Evolutionary conservation across 2,113 vertebrate genomes (phyloP), one percentile per base, ranked within the genome.

Genomic region (Nothobranchius furzeri): DNA sequence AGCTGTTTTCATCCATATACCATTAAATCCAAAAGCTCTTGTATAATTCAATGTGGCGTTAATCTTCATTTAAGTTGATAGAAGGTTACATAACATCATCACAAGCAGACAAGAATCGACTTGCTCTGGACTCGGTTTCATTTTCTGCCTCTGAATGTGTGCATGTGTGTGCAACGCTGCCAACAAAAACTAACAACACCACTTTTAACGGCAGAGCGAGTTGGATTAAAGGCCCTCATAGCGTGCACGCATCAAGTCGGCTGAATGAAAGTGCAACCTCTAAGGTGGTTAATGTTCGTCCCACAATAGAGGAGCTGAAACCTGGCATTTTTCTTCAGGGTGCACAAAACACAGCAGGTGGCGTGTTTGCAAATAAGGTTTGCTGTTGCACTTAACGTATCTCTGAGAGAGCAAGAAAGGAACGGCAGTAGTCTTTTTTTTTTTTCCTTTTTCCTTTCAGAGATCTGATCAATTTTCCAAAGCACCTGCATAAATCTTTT

Each of bases 91-190:
- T 87, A 90, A 90, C 82, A 72, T 82, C 60, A 70, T 78, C 20
- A 68, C 81, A 85, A 81, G 73, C 76, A 83, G 62, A 83, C 82
- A 89, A 78, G 90, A 90, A 89, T 87, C 84, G 75, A 89, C 88
- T 87, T 84, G 87, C 82, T 74, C 65, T 70, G 70, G 75, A 86
- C 75, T 62, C 63, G 43, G 61, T 57, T 76, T 82, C 3, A 45
- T 14, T 47, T 43, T 56, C 0, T 48, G 3, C 17, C 20, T 58
- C 37, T 45, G 3, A 59, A 70, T 55, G 13, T 42, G 43, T 66
- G n/a, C 10, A 9, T 42, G 35, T 53, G 57, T 25, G 50, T 54
- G 54, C 58, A 51, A 64, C 35, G 36, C n/a, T 11, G 30, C 53
- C 63, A 51, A 73, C n/a, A 6, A 15, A 35, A 59, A 68, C 65